Base-by-base conservation (phyloP, 1,140 invertebrate species). In the Schmidtea mediterranea region DNA sequence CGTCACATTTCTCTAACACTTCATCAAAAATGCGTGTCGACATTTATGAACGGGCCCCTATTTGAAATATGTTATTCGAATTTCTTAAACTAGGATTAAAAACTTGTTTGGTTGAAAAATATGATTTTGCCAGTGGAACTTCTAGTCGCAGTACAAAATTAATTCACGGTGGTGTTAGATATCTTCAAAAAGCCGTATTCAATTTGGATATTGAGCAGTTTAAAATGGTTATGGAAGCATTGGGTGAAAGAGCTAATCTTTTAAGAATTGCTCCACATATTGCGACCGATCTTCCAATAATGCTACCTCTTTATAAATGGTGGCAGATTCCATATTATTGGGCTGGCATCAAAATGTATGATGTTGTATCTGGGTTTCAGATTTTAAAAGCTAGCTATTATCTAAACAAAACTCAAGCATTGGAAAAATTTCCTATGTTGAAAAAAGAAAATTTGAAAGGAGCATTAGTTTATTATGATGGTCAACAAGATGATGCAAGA, bases 301-400 rank as follows among this genome's bases (percentile, higher is more conserved):
- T 97, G 82, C 65, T 97, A 52, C 90, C 90, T 16, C 79, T 97
- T 39, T 97, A 97, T 68, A 80, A 79, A 82, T 86, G 69, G 73
- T 95, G 87, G 89, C 86, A 94, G 69, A 74, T 98, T 18, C 90
- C 90, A 97, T n/a, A n/a, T n/a, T n/a, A n/a, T n/a, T n/a, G n/a
- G n/a, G n/a, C n/a, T n/a, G n/a, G n/a, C n/a, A n/a, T 98, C 53
- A 98, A 98, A 69, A 78, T 78, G 69, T 98, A 98, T 65, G 92
- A 98, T 69, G 59, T 95, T 23, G 87, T 98, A 1, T 87, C 90
- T 37, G 90, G 92, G 1, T 76, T 75, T 53, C 78, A 92, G 62
- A 82, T 83, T 52, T 75, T 98, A 1, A 92, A 92, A 67, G 76
- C 77, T 50, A 94, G 86, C 2, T 98, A 95, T 66, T 80, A 80